Base-by-base conservation (phyloP, 2,888 invertebrate species). In the Odontothrips loti region DNA sequence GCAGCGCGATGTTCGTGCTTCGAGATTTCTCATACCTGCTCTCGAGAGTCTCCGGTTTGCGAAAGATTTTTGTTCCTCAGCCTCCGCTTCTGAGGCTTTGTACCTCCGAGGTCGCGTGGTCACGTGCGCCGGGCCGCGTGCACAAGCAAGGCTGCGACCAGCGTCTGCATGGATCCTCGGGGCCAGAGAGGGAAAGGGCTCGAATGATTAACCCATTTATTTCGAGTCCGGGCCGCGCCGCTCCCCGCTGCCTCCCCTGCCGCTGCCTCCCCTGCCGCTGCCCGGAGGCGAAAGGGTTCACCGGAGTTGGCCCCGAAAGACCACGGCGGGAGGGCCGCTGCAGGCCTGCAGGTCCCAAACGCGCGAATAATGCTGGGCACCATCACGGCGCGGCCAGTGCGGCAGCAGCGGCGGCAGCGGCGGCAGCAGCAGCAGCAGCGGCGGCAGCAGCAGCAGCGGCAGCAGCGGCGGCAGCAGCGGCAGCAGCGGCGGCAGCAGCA, bases 181-280 rank as follows among this genome's bases (percentile, higher is more conserved):
- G 34, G 34, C 3, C 34, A 43, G 34, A 43, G 6, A 6, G 34
- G 34, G 3, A 43, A 43, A 43, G 34, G 27, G 23, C 68, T 12
- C 9, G 27, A 75, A 75, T 75, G 68, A 75, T 75, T 75, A 75
- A 75, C 68, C 68, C 68, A 75, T 75, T 75, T 75, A 75, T 75
- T 58, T 58, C 58, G 58, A n/a, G 58, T 51, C 15, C 51, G 51
- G 58, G 6, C 58, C 20, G 51, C 51, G 51, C 68, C 68, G 68
- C 63, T 1, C 63, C 20, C 9, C 63, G 9, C 63, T n/a, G 63
- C 15, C 63, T n/a, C n/a, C 63, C 63, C 63, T 15, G n/a, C 68
- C 68, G 68, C 23, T 1, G 23, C 23, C 23, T n/a, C 27, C 68
- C 23, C 68, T 23, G 23, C 11, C 23, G 11, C 68, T 27, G 8